phyloP scores from a whole-genome alignment of 2,797 vertebrate species.

The Cryptoblepharus egeriae region DNA sequence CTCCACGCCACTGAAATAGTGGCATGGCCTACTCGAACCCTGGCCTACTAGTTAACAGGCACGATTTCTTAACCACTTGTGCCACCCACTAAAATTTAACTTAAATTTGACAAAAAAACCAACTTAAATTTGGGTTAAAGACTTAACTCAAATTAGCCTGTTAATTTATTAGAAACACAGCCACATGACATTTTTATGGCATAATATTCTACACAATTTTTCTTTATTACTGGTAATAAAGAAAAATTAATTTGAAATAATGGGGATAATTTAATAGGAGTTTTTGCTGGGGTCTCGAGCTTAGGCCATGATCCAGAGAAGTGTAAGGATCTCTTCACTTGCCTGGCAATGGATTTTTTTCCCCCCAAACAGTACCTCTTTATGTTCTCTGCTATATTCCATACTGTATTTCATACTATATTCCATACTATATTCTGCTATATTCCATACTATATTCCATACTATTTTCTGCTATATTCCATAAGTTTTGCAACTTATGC shows the following conservation, averaged over 20 bases:
- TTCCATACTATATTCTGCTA: not conserved
- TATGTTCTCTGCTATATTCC: not conserved
- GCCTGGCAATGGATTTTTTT: not conserved
- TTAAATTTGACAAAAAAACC: no score
- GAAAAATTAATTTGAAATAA: not conserved
- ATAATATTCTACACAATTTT: not conserved
- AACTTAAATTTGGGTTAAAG: no score
- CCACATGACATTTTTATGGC: not conserved
- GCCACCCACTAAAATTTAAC: no score
- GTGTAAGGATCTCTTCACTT: not conserved
- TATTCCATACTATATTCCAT: not conserved
- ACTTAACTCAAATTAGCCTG: not conserved
- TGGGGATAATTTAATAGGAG: not conserved
- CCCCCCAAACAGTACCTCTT: no score
- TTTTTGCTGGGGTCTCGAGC: not conserved
- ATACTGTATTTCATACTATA: not conserved
- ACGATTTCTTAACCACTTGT: no score
- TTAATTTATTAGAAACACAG: not conserved
- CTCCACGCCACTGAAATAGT: no score
- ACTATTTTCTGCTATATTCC: not conserved
- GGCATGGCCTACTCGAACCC: no score
- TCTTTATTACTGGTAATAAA: not conserved
- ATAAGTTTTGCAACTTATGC: not conserved
- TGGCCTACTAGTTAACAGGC: no score
- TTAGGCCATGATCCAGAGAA: not conserved